phyloP scores from a whole-genome alignment of 2,113 vertebrate genomes.

The Brachyhypopomus gauderio region DNA sequence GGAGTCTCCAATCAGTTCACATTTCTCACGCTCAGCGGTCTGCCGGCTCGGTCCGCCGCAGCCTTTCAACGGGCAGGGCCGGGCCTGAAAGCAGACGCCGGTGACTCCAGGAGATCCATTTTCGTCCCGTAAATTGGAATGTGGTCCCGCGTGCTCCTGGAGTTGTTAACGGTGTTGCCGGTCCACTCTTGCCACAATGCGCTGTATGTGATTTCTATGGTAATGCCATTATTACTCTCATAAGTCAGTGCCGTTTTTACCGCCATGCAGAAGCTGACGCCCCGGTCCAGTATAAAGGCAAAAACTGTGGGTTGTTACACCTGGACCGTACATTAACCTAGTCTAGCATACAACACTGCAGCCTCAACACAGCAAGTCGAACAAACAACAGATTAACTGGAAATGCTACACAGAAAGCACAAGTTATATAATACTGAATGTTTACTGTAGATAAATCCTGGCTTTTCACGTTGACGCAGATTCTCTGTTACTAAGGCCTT shows the following conservation, averaged over 20 bases:
- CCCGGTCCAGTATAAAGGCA: neutral
- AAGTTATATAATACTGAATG: neutral
- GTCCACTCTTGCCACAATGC: slow-evolving; percentile 29
- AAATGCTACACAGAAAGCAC: neutral
- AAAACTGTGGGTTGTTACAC: neutral
- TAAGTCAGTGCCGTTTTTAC: slow-evolving; percentile 57
- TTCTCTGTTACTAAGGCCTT: too few relatives aligned
- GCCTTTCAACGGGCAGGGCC: slow-evolving; percentile 56
- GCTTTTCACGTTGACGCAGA: too few relatives aligned
- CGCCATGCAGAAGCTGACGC: neutral
- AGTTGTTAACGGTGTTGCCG: slow-evolving; percentile 55
- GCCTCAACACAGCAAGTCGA: neutral
- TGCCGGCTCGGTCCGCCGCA: slow-evolving; percentile 57
- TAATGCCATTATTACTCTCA: slow-evolving; percentile 61
- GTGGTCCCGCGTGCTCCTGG: slow-evolving; percentile 35
- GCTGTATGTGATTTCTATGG: slow-evolving; percentile 65
- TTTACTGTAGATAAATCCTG: too few relatives aligned
- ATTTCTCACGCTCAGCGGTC: slow-evolving; percentile 58
- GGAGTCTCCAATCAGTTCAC: slow-evolving; percentile 69
- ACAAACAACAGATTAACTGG: neutral
- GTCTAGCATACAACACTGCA: neutral
- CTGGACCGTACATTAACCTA: neutral
- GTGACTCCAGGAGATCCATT: slow-evolving; percentile 56
- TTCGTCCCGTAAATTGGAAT: slow-evolving; percentile 51
- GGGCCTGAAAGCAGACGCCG: slow-evolving; percentile 43